phyloP scores from a whole-genome alignment of 2,113 vertebrate species.

The Sebastes schlegelii region DNA sequence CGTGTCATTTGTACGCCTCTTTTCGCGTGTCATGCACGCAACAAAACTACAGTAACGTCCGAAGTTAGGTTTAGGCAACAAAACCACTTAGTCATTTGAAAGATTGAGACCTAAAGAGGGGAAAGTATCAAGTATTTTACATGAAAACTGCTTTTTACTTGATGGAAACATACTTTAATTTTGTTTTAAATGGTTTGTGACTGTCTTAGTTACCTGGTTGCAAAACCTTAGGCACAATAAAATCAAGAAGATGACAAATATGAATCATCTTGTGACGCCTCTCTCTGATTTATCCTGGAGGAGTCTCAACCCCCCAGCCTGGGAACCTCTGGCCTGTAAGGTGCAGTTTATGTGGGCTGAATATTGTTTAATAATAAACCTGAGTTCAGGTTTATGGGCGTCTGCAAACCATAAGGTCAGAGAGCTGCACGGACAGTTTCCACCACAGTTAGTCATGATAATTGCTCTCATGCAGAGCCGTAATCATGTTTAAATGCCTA shows the following conservation, averaged over 20 bases:
- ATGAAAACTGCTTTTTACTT: background rate
- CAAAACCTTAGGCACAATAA: background rate
- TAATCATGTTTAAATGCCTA: background rate
- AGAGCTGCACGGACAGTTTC: background rate
- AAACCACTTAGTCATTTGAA: too few relatives aligned
- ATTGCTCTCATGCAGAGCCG: background rate
- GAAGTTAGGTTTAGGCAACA: too few relatives aligned
- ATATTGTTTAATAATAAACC: constrained; percentile 11
- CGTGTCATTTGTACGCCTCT: too few relatives aligned
- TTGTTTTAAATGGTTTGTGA: background rate
- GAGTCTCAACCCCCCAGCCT: background rate
- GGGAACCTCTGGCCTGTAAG: background rate
- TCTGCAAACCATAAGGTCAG: constrained; percentile 23
- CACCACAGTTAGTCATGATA: constrained; percentile 14
- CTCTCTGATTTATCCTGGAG: background rate
- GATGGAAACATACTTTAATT: background rate
- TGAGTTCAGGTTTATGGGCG: background rate
- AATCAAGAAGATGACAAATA: background rate
- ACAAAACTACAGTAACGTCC: too few relatives aligned
- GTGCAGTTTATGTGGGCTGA: constrained; percentile 4
- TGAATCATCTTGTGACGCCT: background rate
- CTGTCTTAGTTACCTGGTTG: background rate
- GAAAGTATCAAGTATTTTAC: too few relatives aligned
- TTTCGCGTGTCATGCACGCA: too few relatives aligned
- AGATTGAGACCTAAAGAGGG: too few relatives aligned